These are phyloP conservation scores for Drosophila novamexicana DNA, from an alignment of 1,140 invertebrate species.

Conservation along the genomic window DNA sequence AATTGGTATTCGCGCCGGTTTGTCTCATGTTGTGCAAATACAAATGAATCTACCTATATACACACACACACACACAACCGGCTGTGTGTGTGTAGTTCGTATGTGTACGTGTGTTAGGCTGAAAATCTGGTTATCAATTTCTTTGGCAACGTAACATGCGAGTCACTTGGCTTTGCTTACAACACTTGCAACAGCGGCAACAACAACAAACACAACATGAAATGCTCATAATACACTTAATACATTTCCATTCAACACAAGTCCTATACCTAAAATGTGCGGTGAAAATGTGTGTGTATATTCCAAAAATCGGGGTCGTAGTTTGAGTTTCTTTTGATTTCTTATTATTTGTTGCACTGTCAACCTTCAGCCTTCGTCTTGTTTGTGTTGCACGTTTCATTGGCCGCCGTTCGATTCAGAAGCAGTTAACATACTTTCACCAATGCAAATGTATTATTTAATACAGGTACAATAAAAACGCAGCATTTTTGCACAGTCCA, in stretches of 20 bases:
- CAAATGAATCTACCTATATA: slow-evolving; percentile 15
- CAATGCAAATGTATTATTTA: slow-evolving; percentile 72
- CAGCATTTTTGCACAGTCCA: slow-evolving; percentile 45
- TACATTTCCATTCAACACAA: background rate
- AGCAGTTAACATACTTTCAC: slow-evolving; percentile 77
- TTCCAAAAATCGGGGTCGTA: background rate
- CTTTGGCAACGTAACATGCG: slow-evolving; percentile 17
- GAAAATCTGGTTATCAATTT: slow-evolving; percentile 28
- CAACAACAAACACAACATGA: background rate
- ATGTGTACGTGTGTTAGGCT: slow-evolving; percentile 8
- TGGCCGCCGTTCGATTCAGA: slow-evolving; percentile 46
- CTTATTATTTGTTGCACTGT: slow-evolving; percentile 45
- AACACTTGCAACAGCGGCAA: background rate
- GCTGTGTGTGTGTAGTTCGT: background rate
- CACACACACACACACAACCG: background rate
- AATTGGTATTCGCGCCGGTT: slow-evolving; percentile 38
- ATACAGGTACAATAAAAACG: slow-evolving; percentile 48
- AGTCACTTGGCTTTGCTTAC: background rate
- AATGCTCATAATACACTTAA: background rate
- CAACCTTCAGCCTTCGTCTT: slow-evolving; percentile 13
- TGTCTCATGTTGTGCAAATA: slow-evolving; percentile 32
- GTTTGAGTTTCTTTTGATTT: slow-evolving; percentile 10
- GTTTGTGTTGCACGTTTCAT: slow-evolving; percentile 39
- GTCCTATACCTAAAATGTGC: slow-evolving; percentile 9
- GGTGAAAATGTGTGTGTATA: background rate